Evolutionary conservation across 2,888 invertebrate species (phyloP).

Genomic region (Baronia brevicornis): DNA sequence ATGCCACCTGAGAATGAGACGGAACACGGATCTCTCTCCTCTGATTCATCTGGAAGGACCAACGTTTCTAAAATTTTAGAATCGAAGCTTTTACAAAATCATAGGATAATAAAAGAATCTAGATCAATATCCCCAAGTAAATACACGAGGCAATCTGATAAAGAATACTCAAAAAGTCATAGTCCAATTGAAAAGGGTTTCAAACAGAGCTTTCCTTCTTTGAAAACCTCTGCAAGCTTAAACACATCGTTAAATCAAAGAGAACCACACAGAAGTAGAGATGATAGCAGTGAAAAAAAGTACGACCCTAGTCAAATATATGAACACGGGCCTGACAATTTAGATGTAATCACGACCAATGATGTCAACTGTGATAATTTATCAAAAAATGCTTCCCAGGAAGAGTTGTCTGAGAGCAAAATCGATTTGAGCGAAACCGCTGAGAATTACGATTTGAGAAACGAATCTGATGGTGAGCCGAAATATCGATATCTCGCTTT

Average conservation of each 20-base stretch:
- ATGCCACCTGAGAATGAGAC: conserved; percentile 62
- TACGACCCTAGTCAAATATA: conserved; percentile 52
- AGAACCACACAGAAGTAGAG: conserved; percentile 30
- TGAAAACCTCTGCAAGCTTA: conserved; percentile 48
- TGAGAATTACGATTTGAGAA: conserved; percentile 60
- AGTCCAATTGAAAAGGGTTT: conserved; percentile 62
- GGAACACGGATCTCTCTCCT: conserved; percentile 58
- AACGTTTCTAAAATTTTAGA: conserved; percentile 55
- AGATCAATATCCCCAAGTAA: conserved; percentile 61
- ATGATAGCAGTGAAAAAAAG: conserved; percentile 30
- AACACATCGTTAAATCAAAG: conserved; percentile 42
- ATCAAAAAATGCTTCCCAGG: conserved; percentile 41
- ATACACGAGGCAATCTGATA: conserved; percentile 41
- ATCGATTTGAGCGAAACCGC: conserved; percentile 69
- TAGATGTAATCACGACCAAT: conserved; percentile 45
- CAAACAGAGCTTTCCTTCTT: conserved; percentile 49
- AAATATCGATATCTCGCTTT: conserved; percentile 64
- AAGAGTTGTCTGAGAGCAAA: conserved; percentile 46
- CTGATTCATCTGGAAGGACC: conserved; percentile 57
- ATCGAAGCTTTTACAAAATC: conserved; percentile 40
- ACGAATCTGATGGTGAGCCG: conserved; percentile 49
- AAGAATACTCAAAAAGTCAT: conserved; percentile 66
- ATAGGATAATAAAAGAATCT: conserved; percentile 45
- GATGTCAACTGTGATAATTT: conserved; percentile 45
- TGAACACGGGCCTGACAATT: conserved; percentile 61